Evolutionary conservation across 2,888 invertebrate species (phyloP), one percentile per base, ranked within the genome.

Genomic region (Apeira syringaria): DNA sequence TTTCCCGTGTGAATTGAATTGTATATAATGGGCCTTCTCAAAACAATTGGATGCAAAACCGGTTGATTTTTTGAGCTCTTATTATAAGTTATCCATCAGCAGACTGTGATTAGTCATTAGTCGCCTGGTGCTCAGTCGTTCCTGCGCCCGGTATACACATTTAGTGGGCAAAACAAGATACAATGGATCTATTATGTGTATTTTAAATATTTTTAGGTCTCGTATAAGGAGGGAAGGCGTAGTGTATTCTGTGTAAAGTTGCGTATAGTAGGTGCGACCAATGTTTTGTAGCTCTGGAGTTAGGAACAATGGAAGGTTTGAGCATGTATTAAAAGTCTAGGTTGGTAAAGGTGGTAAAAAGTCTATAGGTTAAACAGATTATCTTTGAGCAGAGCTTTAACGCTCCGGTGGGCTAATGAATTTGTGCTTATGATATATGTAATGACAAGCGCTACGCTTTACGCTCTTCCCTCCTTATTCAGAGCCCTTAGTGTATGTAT

Each of bases 41-140:
- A 5, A 7, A 20, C 20, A 7, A 24, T 24, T 20, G n/a, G 0
- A 7, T n/a, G 7, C 7, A 11, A 13, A 13, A 5, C 2, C 2
- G 22, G 7, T 32, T 12, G 32, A 32, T 27, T 20, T 6, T 27
- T 26, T 35, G 35, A n/a, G 18, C 29, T 30, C 1, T 5, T 22
- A 9, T 8, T 33, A 15, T 6, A 6, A 9, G 20, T 20, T 18
- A 18, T 20, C 27, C 27, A 27, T 17, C 26, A 35, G 26, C 5
- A 5, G 26, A 18, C 25, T 32, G 20, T 30, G 8, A 31, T 2
- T 20, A 6, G 25, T 18, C 18, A n/a, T n/a, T n/a, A n/a, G n/a
- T n/a, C 6, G 18, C 24, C 15, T 34, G 35, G 35, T 35, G 35
- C 35, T 35, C 34, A 10, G 27, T 27, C 27, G 35, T 35, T 35